Conservation (phyloP, 2,888 invertebrate genomes). For the Drosophila phalerata region DNA sequence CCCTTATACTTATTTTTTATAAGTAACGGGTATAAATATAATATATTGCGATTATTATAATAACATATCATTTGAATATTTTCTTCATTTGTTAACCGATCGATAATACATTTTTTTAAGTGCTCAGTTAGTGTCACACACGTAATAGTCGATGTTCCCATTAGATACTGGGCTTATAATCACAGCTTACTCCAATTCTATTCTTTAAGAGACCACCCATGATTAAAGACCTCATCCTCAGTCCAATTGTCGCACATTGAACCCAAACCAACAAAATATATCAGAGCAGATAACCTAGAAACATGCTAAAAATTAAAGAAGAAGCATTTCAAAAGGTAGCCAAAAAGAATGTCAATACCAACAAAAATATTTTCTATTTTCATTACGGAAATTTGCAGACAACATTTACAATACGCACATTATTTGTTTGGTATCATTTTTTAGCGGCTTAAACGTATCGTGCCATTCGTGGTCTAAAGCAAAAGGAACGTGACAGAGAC, state of each 20-base stretch:
- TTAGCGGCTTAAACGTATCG: slow-evolving; percentile 68
- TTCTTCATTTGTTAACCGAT: too few relatives aligned
- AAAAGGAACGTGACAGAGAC: slow-evolving; percentile 53
- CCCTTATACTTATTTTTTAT: too few relatives aligned
- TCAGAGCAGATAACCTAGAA: slow-evolving; percentile 69
- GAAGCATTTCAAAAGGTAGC: slow-evolving; percentile 2
- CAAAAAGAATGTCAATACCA: slow-evolving; percentile 38
- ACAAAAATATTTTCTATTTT: slow-evolving; percentile 67
- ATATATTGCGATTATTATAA: too few relatives aligned
- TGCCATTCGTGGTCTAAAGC: slow-evolving; percentile 44
- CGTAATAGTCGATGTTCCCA: background rate
- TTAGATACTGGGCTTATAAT: background rate
- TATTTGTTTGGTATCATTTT: slow-evolving; percentile 74
- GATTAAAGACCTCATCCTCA: slow-evolving; percentile 26
- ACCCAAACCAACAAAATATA: slow-evolving; percentile 64
- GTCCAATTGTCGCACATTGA: slow-evolving; percentile 67
- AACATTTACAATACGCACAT: slow-evolving; percentile 60
- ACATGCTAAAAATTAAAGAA: slow-evolving; percentile 5
- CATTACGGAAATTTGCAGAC: slow-evolving; percentile 59
- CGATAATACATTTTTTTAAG: too few relatives aligned
- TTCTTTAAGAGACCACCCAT: slow-evolving; percentile 47
- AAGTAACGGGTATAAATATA: too few relatives aligned
- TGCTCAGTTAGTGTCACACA: background rate
- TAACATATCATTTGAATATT: too few relatives aligned
- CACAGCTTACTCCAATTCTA: slow-evolving; percentile 22